phyloP scores from a whole-genome alignment of 2,888 invertebrate species.

The Pinctada fucata region DNA sequence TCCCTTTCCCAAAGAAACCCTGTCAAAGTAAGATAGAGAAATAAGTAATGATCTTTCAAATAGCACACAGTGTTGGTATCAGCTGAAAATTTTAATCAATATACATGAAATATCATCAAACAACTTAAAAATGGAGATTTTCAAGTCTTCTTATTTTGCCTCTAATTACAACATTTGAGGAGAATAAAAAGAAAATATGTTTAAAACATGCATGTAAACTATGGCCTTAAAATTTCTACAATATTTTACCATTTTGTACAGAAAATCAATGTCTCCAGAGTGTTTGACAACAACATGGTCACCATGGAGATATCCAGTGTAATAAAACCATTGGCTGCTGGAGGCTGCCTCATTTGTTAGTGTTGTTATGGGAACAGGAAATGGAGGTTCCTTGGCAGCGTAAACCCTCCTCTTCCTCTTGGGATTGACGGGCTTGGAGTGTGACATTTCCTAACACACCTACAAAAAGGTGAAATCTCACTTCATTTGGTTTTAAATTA shows the following conservation, averaged over 20 bases:
- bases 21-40: slow-evolving; percentile 34
- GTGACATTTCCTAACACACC: slow-evolving; percentile 7
- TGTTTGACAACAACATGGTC: slow-evolving; percentile 58
- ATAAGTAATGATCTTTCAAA: neutral
- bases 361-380: slow-evolving; percentile 66
- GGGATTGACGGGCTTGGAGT: slow-evolving; percentile 35
- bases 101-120: neutral
- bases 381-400: slow-evolving; percentile 54
- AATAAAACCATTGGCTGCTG: slow-evolving; percentile 60
- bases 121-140: neutral
- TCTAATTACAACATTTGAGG: no score
- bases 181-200: no score
- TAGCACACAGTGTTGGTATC: neutral
- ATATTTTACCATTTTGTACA: slow-evolving; percentile 65
- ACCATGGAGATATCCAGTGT: slow-evolving; percentile 59
- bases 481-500: no score
- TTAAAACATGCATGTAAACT: no score
- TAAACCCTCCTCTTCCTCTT: slow-evolving; percentile 54
- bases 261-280: slow-evolving; percentile 66
- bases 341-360: slow-evolving; percentile 49
- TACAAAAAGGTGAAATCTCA: no score
- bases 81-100: neutral
- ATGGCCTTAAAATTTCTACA: no score
- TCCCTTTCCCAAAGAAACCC: slow-evolving; percentile 72
- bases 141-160: no score